Conservation (phyloP, 2,113 vertebrate species). For the Craseonycteris thonglongyai region DNA sequence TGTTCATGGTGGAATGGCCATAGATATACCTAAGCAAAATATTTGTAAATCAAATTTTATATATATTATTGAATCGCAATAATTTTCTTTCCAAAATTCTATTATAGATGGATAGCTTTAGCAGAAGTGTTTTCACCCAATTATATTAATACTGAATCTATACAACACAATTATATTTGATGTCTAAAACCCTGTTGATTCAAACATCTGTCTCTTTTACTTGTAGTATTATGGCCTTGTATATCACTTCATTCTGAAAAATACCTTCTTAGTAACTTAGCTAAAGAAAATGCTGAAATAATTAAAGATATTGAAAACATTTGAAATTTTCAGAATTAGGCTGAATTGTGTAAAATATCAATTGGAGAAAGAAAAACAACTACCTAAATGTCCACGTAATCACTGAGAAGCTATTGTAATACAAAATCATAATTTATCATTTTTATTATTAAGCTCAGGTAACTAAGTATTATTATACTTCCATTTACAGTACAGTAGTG, state of each 20-base stretch:
- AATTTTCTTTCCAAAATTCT: constrained; percentile 2
- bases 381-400: background rate
- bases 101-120: background rate
- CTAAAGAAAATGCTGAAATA: background rate
- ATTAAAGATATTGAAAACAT: background rate
- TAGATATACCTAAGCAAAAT: background rate
- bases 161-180: background rate
- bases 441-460: background rate
- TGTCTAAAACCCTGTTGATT: background rate
- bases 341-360: background rate
- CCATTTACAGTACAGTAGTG: background rate
- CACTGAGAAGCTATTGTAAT: background rate
- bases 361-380: background rate
- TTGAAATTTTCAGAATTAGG: background rate
- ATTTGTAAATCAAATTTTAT: background rate
- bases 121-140: background rate
- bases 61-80: background rate
- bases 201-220: background rate
- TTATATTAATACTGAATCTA: background rate
- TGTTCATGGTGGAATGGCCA: no score
- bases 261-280: background rate
- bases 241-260: constrained; percentile 18
- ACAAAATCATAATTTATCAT: background rate
- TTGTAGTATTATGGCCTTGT: background rate
- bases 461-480: constrained; percentile 10